Conservation (phyloP, 2,888 invertebrate species). For the Catocala sponsa region DNA sequence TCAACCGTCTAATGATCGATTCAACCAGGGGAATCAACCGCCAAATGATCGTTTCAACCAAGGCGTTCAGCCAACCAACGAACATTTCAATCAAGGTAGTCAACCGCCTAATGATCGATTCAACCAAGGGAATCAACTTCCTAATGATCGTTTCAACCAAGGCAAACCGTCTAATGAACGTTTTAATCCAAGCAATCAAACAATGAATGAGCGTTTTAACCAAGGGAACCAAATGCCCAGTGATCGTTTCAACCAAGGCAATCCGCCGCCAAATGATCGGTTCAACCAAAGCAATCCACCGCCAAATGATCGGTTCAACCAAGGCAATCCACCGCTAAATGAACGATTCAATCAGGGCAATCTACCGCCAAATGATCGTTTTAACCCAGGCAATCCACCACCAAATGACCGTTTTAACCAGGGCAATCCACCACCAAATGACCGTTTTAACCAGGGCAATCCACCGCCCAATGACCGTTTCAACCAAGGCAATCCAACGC, state of each 20-base stretch:
- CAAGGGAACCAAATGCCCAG: conserved; percentile 13
- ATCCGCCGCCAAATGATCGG: neutral
- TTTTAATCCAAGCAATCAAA: neutral
- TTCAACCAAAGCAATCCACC: neutral
- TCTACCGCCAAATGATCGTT: conserved; percentile 18
- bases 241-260: conserved; percentile 26
- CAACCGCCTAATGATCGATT: conserved; percentile 34
- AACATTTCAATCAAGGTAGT: conserved; percentile 35
- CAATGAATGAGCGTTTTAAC: conserved; percentile 12
- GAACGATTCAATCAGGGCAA: conserved; percentile 9
- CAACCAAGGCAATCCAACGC: conserved; percentile 8
- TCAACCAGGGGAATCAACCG: conserved; percentile 8
- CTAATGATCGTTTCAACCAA: conserved; percentile 27
- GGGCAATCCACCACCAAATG: neutral
- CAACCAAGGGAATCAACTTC: conserved; percentile 15
- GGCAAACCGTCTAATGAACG: neutral
- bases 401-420: conserved; percentile 26
- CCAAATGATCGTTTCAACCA: conserved; percentile 13
- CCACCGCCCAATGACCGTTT: conserved; percentile 1
- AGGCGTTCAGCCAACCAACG: conserved; percentile 18
- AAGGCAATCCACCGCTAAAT: neutral
- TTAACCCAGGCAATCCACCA: conserved; percentile 17
- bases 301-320: conserved; percentile 11
- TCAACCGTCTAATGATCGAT: conserved; percentile 1
- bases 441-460: neutral